Percentiles rank a stretch among this genome's conserved stretches.
Conservation (phyloP, 2,888 invertebrate genomes). For the Herminia tarsipennalis region DNA sequence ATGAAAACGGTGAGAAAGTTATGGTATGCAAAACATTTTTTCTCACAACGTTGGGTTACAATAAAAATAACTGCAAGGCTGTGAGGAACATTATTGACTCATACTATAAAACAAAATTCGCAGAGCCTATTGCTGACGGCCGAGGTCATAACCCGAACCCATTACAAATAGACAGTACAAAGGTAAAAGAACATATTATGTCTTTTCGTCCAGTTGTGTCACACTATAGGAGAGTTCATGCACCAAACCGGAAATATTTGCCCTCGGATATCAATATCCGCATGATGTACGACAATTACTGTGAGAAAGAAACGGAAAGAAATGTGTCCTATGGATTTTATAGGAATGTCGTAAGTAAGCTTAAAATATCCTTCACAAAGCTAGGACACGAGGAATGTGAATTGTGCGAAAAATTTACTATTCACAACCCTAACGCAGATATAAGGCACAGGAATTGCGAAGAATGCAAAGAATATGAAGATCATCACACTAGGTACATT, state of each 20-base stretch:
- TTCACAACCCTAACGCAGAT: conserved; percentile 15
- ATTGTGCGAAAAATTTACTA: conserved; percentile 12
- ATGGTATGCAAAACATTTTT: conserved; percentile 20
- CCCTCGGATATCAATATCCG: conserved; percentile 24
- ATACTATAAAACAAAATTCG: background rate
- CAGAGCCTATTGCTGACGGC: background rate
- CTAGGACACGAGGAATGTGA: conserved; percentile 16
- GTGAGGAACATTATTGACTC: conserved; percentile 6
- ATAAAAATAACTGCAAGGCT: conserved; percentile 13
- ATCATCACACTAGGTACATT: conserved; percentile 10
- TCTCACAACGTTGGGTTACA: conserved; percentile 14
- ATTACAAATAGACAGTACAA: background rate
- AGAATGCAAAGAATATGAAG: conserved; percentile 15
- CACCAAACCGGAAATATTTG: conserved; percentile 30
- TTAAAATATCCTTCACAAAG: conserved; percentile 9
- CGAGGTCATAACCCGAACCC: background rate
- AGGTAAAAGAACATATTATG: conserved; percentile 22
- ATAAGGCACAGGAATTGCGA: conserved; percentile 15
- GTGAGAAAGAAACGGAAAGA: conserved; percentile 3
- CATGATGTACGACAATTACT: conserved; percentile 17
- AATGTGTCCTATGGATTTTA: conserved; percentile 12
- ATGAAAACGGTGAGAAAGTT: conserved; percentile 16
- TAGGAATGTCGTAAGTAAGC: conserved; percentile 14
- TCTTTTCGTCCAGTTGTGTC: conserved; percentile 25
- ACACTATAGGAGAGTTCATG: conserved; percentile 37